Evolutionary conservation across 2,797 vertebrate species (phyloP).

Genomic region (Acropternis orthonyx): DNA sequence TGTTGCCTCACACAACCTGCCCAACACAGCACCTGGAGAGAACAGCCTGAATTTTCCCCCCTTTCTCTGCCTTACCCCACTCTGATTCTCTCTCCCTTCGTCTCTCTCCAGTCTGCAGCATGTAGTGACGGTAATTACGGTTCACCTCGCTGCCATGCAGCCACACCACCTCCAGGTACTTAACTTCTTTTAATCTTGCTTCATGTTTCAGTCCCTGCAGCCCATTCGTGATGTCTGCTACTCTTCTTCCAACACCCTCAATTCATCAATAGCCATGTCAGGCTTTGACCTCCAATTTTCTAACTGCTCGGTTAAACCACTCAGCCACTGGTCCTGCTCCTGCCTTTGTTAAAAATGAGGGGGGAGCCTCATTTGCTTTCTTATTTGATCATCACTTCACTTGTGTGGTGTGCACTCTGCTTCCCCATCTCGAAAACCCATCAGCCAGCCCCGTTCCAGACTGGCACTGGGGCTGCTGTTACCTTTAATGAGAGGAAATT

Average conservation of each 20-base stretch:
- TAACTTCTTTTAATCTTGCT: slow-evolving; percentile 63
- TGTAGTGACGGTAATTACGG: not conserved
- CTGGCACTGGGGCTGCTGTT: slow-evolving; percentile 15
- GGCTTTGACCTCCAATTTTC: slow-evolving; percentile 56
- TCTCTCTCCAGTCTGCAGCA: not conserved
- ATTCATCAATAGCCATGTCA: slow-evolving; percentile 58
- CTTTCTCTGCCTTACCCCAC: not conserved
- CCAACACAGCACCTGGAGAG: not conserved
- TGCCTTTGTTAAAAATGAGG: slow-evolving; percentile 37
- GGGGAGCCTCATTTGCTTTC: slow-evolving; percentile 48
- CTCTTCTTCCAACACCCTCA: slow-evolving; percentile 44
- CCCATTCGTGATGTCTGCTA: slow-evolving; percentile 21
- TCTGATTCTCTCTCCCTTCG: not conserved
- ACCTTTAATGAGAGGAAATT: slow-evolving; percentile 65
- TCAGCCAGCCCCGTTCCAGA: not conserved
- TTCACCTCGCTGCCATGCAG: not conserved
- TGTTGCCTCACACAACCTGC: not conserved
- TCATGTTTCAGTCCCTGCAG: slow-evolving; percentile 31
- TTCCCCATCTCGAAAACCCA: not conserved
- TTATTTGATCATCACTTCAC: slow-evolving; percentile 35
- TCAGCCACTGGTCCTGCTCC: not conserved
- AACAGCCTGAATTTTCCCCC: not conserved
- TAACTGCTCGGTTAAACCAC: slow-evolving; percentile 53
- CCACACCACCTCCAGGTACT: slow-evolving; percentile 48
- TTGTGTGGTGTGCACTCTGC: not conserved